Conservation (phyloP, 2,888 invertebrate genomes). For the Salpingus planirostris region DNA sequence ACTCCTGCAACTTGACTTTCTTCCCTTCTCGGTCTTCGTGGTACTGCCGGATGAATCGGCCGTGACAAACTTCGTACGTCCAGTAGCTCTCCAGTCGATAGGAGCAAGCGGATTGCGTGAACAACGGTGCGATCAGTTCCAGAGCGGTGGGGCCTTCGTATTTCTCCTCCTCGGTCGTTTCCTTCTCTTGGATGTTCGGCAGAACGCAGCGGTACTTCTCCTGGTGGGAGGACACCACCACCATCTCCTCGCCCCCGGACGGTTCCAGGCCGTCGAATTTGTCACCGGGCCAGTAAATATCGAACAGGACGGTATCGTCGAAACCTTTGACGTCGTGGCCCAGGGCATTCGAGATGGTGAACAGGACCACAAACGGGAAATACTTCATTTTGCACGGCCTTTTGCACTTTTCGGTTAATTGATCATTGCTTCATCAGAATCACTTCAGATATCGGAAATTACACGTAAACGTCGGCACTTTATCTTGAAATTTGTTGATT, state of each 20-base stretch:
- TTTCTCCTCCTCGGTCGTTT: conserved; percentile 49
- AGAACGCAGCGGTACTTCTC: conserved; percentile 78
- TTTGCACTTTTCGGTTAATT: no score
- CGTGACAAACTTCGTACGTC: conserved; percentile 93
- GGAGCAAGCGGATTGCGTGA: conserved; percentile 71
- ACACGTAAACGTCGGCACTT: no score
- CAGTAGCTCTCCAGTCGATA: conserved; percentile 85
- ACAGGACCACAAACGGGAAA: no score
- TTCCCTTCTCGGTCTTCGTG: conserved; percentile 91
- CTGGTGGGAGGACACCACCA: conserved; percentile 64
- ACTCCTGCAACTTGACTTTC: conserved; percentile 75
- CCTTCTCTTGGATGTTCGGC: conserved; percentile 55
- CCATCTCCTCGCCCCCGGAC: conserved; percentile 47
- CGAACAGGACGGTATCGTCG: conserved; percentile 73
- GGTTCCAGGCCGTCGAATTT: conserved; percentile 37
- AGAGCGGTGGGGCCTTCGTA: conserved; percentile 70
- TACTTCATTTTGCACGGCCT: no score
- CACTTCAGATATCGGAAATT: no score
- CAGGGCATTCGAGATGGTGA: no score
- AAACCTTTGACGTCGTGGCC: conserved; percentile 63
- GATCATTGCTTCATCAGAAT: no score
- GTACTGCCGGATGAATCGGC: conserved; percentile 82
- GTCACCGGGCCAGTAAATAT: conserved; percentile 68
- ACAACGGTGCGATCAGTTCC: conserved; percentile 66
- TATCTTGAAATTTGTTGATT: no score